These are phyloP conservation scores for Parnassius apollo DNA, from an alignment of 2,888 invertebrate species.

Conservation along the genomic window DNA sequence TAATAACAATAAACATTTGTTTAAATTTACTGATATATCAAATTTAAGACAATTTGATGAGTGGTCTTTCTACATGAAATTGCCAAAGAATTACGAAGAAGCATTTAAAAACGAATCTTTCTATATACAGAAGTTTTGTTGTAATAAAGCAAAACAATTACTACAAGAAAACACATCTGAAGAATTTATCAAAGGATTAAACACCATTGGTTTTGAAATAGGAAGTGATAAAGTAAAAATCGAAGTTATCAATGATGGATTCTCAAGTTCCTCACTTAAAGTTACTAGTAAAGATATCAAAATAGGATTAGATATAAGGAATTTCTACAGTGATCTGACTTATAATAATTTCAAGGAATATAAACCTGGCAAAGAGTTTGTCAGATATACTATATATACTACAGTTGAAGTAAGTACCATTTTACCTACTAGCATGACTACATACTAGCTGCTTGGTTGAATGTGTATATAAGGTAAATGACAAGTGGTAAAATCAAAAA, in stretches of 20 bases:
- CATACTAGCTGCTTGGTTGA: no score
- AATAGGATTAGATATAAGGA: conserved; percentile 49
- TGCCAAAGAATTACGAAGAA: conserved; percentile 49
- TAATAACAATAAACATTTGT: conserved; percentile 43
- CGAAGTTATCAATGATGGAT: conserved; percentile 52
- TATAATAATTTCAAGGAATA: conserved; percentile 40
- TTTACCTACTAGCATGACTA: not conserved
- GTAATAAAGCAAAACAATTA: conserved; percentile 41
- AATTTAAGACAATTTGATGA: conserved; percentile 25
- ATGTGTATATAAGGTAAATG: no score
- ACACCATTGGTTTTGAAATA: conserved; percentile 42
- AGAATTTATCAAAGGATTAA: conserved; percentile 52
- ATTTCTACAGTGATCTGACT: conserved; percentile 54
- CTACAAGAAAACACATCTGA: conserved; percentile 44
- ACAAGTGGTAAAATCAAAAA: no score
- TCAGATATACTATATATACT: conserved; percentile 49
- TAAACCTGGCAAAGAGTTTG: conserved; percentile 40
- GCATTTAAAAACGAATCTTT: conserved; percentile 40
- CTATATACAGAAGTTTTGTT: conserved; percentile 36
- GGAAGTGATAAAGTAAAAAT: conserved; percentile 45
- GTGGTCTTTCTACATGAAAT: conserved; percentile 50
- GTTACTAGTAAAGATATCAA: conserved; percentile 46
- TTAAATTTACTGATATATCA: conserved; percentile 42
- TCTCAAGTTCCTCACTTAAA: conserved; percentile 46
- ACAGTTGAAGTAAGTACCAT: conserved; percentile 51